Evolutionary conservation across 2,888 invertebrate genomes (phyloP).

Genomic region (Belgica antarctica): DNA sequence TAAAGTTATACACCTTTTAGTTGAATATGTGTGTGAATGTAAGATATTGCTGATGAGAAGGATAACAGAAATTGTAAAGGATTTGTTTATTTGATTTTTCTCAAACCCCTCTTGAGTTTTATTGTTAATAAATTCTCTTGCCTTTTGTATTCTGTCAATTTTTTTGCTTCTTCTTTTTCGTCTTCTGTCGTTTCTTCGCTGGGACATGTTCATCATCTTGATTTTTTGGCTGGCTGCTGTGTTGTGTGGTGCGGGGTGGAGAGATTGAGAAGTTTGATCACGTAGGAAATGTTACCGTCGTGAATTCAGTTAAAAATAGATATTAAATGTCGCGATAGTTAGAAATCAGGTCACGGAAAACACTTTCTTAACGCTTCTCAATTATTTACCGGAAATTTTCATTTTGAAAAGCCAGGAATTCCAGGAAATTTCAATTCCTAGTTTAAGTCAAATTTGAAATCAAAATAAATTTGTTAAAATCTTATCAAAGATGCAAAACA

Average conservation of each 20-base stretch:
- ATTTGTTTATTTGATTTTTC: conserved; percentile 43
- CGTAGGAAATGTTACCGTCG: too few relatives aligned
- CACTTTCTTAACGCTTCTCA: too few relatives aligned
- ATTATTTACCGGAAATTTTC: too few relatives aligned
- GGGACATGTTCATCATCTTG: conserved; percentile 36
- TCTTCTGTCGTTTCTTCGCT: not conserved
- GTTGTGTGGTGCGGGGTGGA: not conserved
- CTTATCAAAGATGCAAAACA: too few relatives aligned
- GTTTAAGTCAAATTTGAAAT: too few relatives aligned
- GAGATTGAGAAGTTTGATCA: too few relatives aligned
- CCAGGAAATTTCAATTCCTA: too few relatives aligned
- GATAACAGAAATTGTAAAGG: conserved; percentile 37
- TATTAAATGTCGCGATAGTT: too few relatives aligned
- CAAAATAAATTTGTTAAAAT: too few relatives aligned
- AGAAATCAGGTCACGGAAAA: too few relatives aligned
- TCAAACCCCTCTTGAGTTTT: conserved; percentile 41
- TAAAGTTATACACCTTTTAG: not conserved
- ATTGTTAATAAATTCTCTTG: conserved; percentile 35
- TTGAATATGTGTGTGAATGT: not conserved
- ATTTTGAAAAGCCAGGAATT: too few relatives aligned
- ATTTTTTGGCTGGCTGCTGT: conserved; percentile 7
- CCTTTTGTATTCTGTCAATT: not conserved
- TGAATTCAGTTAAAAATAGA: too few relatives aligned
- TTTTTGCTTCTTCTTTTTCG: not conserved
- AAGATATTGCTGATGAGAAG: conserved; percentile 18